These are phyloP conservation scores for Brachionus rotundiformis DNA, from an alignment of 1,140 invertebrate species.

Conservation along the genomic window DNA sequence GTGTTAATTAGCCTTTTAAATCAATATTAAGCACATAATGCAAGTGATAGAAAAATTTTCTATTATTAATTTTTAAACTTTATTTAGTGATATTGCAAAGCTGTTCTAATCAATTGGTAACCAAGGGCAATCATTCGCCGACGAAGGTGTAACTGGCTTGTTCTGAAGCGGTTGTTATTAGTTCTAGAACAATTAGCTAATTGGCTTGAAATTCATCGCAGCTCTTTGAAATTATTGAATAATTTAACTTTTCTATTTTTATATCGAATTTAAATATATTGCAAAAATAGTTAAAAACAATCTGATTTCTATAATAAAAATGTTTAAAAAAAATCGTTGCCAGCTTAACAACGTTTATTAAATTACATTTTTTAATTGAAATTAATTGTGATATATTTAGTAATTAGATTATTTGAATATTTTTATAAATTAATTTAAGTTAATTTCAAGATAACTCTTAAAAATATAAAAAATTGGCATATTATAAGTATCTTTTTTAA, in stretches of 20 bases:
- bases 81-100: not conserved
- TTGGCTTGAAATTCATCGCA: not conserved
- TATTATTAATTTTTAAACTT: not conserved
- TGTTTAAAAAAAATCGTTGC: not conserved
- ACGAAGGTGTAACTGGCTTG: not conserved
- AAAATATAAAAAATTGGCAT: too few relatives aligned
- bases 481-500: too few relatives aligned
- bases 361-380: not conserved
- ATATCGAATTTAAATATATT: conserved; percentile 13
- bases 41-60: not conserved
- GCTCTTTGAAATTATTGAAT: not conserved
- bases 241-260: conserved; percentile 6
- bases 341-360: not conserved
- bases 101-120: not conserved
- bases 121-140: not conserved
- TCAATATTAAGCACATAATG: not conserved
- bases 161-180: not conserved
- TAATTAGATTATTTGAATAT: too few relatives aligned
- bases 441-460: too few relatives aligned
- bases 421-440: too few relatives aligned
- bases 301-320: conserved; percentile 25
- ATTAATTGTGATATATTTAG: not conserved
- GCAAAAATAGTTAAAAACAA: conserved; percentile 15
- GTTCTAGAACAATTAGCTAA: not conserved
- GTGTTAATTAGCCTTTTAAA: not conserved